Evolutionary conservation across 2,888 invertebrate genomes (phyloP), one percentile per base, ranked within the genome.

Genomic region (Cotesia congregata): DNA sequence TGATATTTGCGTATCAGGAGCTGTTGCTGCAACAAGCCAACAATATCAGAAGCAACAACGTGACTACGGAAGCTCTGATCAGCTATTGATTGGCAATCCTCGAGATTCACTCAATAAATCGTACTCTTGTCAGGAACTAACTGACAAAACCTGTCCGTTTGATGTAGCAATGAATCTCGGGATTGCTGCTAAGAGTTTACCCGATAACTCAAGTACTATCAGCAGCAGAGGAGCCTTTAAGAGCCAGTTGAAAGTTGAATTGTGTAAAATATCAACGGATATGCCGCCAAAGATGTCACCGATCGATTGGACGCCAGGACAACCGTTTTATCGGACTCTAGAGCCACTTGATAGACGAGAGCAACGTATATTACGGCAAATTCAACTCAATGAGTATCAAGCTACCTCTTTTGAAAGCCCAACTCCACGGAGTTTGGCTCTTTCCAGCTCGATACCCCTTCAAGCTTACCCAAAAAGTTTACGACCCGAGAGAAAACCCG

Each of bases 361-460:
- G 15, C 84, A 83, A 67, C 72, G 76, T 7, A 38, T 77, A 59
- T n/a, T 77, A 39, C 77, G 73, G 38, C 77, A 77, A n/a, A 39
- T 77, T 1, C 77, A 72, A 15, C 64, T 50, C 1, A 84, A 83
- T 6, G 85, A 87, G 41, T 85, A 86, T 69, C 87, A 89, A 72
- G 86, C 87, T n/a, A 89, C 89, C 0, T 89, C 89, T 0, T 89
- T 89, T 80, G 89, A 89, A 74, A 85, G 82, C 12, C 89, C 89
- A 0, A 87, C 86, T 82, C 89, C 89, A 0, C 84, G 83, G n/a
- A 87, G 85, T 1, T 74, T 88, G 6, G 80, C 80, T 72, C 76
- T 85, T 65, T 81, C 79, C 7, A 60, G 70, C 4, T 30, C 78
- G 39, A 38, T 67, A 20, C 15, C 73, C 6, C 41, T 65, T 4